Conservation (phyloP, 2,888 invertebrate species). For the Drosophila melanosoma region DNA sequence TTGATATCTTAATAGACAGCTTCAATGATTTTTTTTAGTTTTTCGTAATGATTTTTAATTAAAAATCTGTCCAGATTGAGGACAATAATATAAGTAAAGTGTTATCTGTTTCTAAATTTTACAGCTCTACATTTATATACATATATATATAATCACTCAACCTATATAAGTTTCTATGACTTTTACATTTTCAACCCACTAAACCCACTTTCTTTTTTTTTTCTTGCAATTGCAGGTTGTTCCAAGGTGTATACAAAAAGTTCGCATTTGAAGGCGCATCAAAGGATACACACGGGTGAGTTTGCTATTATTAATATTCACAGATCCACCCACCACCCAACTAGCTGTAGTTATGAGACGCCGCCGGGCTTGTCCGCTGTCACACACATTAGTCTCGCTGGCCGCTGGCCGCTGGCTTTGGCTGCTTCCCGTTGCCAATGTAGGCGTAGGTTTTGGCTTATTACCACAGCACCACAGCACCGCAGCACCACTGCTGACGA, state of each 20-base stretch:
- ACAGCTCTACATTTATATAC: background rate
- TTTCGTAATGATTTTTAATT: conserved; percentile 1
- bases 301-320: conserved; percentile 44
- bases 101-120: background rate
- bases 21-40: background rate
- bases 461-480: conserved; percentile 50
- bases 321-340: conserved; percentile 33
- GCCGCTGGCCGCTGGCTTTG: conserved; percentile 44
- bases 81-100: background rate
- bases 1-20: background rate
- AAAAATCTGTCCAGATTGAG: background rate
- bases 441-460: conserved; percentile 63
- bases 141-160: background rate
- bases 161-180: background rate
- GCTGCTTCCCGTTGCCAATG: conserved; percentile 27
- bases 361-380: conserved; percentile 37
- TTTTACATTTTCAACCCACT: background rate
- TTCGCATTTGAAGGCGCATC: conserved; percentile 98
- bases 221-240: conserved; percentile 88
- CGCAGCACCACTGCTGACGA: conserved; percentile 39
- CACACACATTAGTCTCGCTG: conserved; percentile 33
- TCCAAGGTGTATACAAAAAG: conserved; percentile 99
- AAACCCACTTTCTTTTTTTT: conserved; percentile 7
- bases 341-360: conserved; percentile 35
- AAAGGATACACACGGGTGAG: conserved; percentile 98